Base-by-base conservation (phyloP, 2,797 vertebrate genomes). In the Crax fasciolata region DNA sequence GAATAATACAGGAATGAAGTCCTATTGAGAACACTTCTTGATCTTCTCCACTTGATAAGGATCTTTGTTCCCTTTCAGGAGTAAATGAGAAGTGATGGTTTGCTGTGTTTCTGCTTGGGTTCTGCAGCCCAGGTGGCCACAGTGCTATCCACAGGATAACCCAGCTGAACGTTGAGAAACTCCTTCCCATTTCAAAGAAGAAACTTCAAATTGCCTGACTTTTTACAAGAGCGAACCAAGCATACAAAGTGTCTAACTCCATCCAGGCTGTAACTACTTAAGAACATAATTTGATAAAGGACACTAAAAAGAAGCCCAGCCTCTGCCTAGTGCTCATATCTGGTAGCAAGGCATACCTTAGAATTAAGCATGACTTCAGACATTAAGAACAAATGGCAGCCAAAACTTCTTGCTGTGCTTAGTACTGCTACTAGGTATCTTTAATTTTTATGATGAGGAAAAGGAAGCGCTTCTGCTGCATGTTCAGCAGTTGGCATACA, bases 381-480 rank as follows among this genome's bases (percentile, higher is more conserved):
- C 8, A 10, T 19, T 51, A 52, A 49, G 58, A 63, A 2, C 49
- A n/a, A 58, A 39, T 5, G 20, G 18, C n/a, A 82, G 10, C 35
- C 32, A 80, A 41, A 67, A 46, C n/a, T 39, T 54, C 11, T 30
- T 49, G 38, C 80, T 65, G 38, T 84, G 28, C 67, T 63, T 4
- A 71, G 27, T 30, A 62, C 70, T 74, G 28, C 9, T 3, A 0
- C 28, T 65, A 27, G 25, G 24, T 48, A 1, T n/a, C 15, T 65
- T 59, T 75, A 11, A 11, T 49, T 76, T 70, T 72, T 43, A n/a
- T 5, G 28, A 25, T n/a, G 57, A 88, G 85, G 52, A 49, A 46
- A 76, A 65, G 10, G 0, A 0, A 59, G 51, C 7, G 9, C 71
- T 90, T 79, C 67, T 61, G 6, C n/a, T 28, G 10, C 12, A 6